Base-by-base conservation (phyloP, 2,113 vertebrate genomes). In the Gnathonemus longibarbis region DNA sequence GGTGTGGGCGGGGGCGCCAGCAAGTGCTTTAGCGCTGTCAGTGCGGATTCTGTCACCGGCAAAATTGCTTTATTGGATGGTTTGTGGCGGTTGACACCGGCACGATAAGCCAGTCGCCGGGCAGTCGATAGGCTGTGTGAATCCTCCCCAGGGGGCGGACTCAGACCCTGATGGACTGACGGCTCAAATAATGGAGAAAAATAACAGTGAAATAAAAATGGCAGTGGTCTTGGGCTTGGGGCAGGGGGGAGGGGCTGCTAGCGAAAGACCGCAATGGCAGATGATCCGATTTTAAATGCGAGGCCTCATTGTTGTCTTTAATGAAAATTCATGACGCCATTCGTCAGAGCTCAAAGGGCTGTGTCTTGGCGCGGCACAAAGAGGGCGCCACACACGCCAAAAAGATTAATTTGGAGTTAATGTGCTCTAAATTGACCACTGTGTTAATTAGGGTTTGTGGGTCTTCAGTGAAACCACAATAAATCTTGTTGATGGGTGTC, bases 391-490 rank as follows among this genome's bases (percentile, higher is more conserved):
- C 52, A 83, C 27, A 91, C 88, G 70, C 52, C 15, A 77, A 80
- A 88, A 49, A 84, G 56, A 90, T 58, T 89, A 70, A 90, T 46
- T 89, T 94, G 91, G 90, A 52, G 91, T 90, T 87, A 91, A 91
- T 87, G 90, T 86, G 83, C 62, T 92, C 91, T 92, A 94, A 93
- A 93, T 94, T 91, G 91, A 91, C 88, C 86, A 89, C 70, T 90
- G 88, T 84, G 89, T 92, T 89, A 49, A 70, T 90, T 88, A 85
- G 89, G 89, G 88, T 90, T 91, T 93, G 91, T 87, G 74, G 89
- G 92, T 92, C 90, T 92, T 95, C 94, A 94, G 95, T 93, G 93
- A 94, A 95, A 92, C 93, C 90, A 85, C 93, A 93, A 95, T 95
- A 94, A 93, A 93, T 95, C 93, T 93, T 93, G 94, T 91, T 92